Percentiles rank a stretch among this genome's conserved stretches.
Conservation (phyloP, 1,140 invertebrate species). For the Mesaphorura yosii region DNA sequence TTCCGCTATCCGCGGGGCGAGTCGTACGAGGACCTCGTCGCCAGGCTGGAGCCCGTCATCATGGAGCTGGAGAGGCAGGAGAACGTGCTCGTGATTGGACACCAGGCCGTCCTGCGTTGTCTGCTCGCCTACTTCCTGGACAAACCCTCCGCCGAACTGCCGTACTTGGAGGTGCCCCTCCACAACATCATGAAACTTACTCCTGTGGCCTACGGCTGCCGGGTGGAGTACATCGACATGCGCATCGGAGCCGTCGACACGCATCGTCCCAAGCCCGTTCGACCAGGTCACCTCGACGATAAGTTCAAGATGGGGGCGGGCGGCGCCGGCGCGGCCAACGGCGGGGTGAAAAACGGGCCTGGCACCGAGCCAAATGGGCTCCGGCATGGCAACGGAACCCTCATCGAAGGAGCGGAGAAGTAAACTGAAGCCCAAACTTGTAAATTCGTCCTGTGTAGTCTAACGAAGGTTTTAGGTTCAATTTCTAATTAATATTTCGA, state of each 20-base stretch:
- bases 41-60: constrained; percentile 89
- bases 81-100: constrained; percentile 94
- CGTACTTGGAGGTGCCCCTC: constrained; percentile 77
- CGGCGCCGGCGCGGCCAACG: too few relatives aligned
- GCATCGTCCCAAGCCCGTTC: constrained; percentile 70
- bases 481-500: too few relatives aligned
- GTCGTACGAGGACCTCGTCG: constrained; percentile 93
- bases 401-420: too few relatives aligned
- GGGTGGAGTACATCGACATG: constrained; percentile 79
- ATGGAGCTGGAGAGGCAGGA: constrained; percentile 98
- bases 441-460: too few relatives aligned
- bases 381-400: too few relatives aligned
- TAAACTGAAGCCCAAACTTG: too few relatives aligned
- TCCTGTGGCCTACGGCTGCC: constrained; percentile 94
- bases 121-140: constrained; percentile 96
- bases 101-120: constrained; percentile 94
- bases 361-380: too few relatives aligned
- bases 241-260: constrained; percentile 88
- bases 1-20: constrained; percentile 97
- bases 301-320: constrained; percentile 31
- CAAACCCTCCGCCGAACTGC: constrained; percentile 84
- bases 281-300: constrained; percentile 33
- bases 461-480: too few relatives aligned
- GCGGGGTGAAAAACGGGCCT: too few relatives aligned
- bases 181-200: constrained; percentile 96